These are phyloP conservation scores for Chaetophractus vellerosus DNA, from an alignment of 2,797 vertebrate genomes.

Conservation along the genomic window DNA sequence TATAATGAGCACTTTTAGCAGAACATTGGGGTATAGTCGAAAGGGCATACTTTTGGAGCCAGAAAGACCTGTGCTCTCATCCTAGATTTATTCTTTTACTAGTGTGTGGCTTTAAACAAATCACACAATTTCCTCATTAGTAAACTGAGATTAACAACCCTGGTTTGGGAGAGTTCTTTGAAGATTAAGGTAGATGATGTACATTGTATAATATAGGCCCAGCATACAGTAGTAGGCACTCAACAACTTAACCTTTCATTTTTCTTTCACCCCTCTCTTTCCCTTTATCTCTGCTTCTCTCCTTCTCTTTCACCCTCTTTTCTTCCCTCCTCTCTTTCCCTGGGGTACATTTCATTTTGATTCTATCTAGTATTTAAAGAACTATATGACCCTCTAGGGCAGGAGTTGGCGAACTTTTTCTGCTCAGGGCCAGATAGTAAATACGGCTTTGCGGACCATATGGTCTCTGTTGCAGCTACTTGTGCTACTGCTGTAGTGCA, in stretches of 20 bases:
- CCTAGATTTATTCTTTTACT: neutral
- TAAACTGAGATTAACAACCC: neutral
- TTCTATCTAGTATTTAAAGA: conserved; percentile 12
- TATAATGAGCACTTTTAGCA: neutral
- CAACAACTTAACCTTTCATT: neutral
- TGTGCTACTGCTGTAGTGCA: neutral
- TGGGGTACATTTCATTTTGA: conserved; percentile 36
- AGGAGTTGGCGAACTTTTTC: neutral
- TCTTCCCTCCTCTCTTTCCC: neutral
- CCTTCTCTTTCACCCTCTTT: neutral
- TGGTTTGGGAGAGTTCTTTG: neutral
- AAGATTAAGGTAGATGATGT: neutral
- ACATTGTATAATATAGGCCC: neutral
- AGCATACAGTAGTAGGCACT: neutral
- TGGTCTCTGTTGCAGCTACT: neutral
- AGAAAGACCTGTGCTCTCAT: neutral
- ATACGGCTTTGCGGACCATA: neutral
- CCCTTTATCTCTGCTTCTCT: neutral
- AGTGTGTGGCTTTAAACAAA: neutral
- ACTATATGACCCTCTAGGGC: neutral
- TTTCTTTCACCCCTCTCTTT: neutral
- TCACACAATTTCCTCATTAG: neutral
- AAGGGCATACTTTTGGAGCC: neutral
- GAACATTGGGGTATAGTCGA: neutral
- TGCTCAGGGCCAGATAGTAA: neutral